Percentiles rank a stretch among this genome's conserved stretches.
phyloP scores from a whole-genome alignment of 2,888 invertebrate species.

The Pyrocoelia pectoralis region DNA sequence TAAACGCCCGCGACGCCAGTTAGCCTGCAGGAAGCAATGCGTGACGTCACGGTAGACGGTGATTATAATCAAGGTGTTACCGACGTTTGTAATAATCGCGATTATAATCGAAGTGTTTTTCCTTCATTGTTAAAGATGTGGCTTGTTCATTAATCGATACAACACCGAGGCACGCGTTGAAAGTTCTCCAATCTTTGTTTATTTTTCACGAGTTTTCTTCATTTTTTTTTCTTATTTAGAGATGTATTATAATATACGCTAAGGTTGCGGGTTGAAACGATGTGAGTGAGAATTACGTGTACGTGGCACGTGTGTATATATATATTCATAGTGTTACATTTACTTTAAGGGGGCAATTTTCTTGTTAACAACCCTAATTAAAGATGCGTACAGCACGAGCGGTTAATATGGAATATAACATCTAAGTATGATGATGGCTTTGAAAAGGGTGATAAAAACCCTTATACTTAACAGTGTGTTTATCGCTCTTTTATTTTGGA shows the following conservation, averaged over 20 bases:
- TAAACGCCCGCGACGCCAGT: slow-evolving; percentile 59
- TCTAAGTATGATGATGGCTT: slow-evolving; percentile 21
- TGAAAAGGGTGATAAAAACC: slow-evolving; percentile 21
- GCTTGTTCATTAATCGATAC: too few relatives aligned
- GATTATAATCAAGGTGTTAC: slow-evolving; percentile 36
- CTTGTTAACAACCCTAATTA: slow-evolving; percentile 5
- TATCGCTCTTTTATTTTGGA: slow-evolving; percentile 30
- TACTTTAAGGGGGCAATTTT: neutral
- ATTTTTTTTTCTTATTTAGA: neutral
- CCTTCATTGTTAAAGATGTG: slow-evolving; percentile 14
- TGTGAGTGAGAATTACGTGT: neutral
- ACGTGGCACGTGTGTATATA: slow-evolving; percentile 6
- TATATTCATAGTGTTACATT: slow-evolving; percentile 5
- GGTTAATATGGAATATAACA: slow-evolving; percentile 9
- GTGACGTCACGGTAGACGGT: slow-evolving; percentile 40
- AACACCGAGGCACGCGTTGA: neutral
- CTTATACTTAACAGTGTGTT: slow-evolving; percentile 23
- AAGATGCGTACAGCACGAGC: neutral
- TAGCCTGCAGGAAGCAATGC: slow-evolving; percentile 51
- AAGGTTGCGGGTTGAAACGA: neutral
- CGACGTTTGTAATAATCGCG: slow-evolving; percentile 32
- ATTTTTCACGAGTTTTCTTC: neutral
- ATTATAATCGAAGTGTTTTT: slow-evolving; percentile 23
- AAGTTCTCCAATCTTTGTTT: neutral
- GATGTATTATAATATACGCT: neutral